Base-by-base conservation (phyloP, 2,888 invertebrate species). In the Stenotaenia linearis region DNA sequence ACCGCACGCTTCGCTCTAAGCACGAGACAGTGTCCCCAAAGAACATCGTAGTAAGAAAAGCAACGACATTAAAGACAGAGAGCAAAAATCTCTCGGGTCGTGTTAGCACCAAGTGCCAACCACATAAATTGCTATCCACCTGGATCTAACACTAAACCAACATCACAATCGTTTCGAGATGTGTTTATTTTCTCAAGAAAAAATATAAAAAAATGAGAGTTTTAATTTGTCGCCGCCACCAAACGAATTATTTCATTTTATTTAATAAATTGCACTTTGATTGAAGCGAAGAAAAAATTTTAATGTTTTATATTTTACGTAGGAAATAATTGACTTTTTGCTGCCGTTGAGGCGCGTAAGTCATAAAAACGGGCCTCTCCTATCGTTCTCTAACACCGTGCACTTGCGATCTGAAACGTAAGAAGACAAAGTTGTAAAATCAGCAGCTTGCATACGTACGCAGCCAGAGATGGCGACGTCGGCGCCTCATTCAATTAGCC, bases 401-500 rank as follows among this genome's bases (percentile, higher is more conserved):
- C 69, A 28, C 69, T 25, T 69, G 25, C 25, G 69, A 69, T 28
- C 69, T 69, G 69, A 69, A 69, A 69, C 69, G 69, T 12, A 69
- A 28, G 69, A 28, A 69, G 69, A 69, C 69, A 69, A 69, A 69
- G 69, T 69, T 69, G 69, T 69, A 69, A 69, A 69, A 69, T 69
- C 69, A 69, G 69, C 69, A 69, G 69, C 69, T 69, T 69, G 69
- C 69, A 69, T 69, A 69, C 25, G 10, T 28, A 69, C 69, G 28
- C 9, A 69, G 69, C 25, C 69, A 69, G 69, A 69, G 69, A 69
- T 69, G 69, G 69, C 69, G 69, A 69, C 69, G 69, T 69, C 69
- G 69, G 69, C 69, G 69, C 69, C 69, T 69, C 69, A 69, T 69
- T 69, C 69, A 69, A 69, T 69, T 69, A 69, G 69, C 69, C 69